These are phyloP conservation scores for Bellardia bayeri DNA, from an alignment of 2,888 invertebrate genomes.

Conservation along the genomic window DNA sequence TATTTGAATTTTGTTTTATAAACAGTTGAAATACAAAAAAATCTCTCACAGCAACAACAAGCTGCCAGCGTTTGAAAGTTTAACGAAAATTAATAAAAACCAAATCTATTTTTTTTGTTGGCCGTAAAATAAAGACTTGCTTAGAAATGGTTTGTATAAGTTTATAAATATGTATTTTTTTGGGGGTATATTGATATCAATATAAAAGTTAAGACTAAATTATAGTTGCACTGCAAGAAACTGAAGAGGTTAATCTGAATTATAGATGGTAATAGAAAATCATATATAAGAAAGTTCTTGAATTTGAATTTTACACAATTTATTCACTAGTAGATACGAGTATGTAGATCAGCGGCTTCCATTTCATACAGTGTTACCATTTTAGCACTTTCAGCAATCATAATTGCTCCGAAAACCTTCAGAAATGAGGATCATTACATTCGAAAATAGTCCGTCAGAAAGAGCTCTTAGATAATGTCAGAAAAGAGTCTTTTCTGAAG, in stretches of 20 bases:
- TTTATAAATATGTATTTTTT: neutral
- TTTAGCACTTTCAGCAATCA: too few species aligned
- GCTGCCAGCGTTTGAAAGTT: neutral
- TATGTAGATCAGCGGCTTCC: too few species aligned
- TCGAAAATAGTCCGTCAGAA: too few species aligned
- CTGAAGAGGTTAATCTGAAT: neutral
- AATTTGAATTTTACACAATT: too few species aligned
- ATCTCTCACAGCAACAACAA: conserved; percentile 9
- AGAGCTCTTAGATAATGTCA: too few species aligned
- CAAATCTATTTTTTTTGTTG: neutral
- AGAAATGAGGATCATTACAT: too few species aligned
- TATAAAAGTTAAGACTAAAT: neutral
- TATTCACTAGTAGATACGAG: too few species aligned
- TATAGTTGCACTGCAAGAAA: neutral
- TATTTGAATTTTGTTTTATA: neutral
- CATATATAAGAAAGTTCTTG: too few species aligned
- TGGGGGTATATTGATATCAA: neutral
- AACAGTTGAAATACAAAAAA: neutral
- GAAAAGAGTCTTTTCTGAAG: too few species aligned
- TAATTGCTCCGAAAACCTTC: too few species aligned
- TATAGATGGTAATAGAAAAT: too few species aligned
- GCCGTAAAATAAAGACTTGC: conserved; percentile 3
- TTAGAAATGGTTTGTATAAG: neutral
- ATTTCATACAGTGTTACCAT: too few species aligned
- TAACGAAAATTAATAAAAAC: neutral